Base-by-base conservation (phyloP, 1,140 invertebrate species). In the Laupala kohalensis region DNA sequence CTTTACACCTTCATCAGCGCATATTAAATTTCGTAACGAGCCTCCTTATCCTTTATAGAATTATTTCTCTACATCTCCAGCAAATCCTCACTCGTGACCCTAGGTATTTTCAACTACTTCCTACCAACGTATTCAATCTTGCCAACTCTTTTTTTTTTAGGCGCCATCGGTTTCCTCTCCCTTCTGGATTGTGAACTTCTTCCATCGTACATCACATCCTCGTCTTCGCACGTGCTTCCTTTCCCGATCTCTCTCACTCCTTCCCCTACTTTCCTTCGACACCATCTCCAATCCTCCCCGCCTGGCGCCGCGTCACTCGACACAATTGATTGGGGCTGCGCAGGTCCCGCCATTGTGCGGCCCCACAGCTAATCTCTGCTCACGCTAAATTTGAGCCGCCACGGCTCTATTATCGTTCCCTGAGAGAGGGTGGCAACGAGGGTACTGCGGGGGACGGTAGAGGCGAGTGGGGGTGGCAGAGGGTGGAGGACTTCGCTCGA, bases 371-470 rank as follows among this genome's bases (percentile, higher is more conserved):
- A 66, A 66, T 66, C 64, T 66, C 64, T 27, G 64, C 64, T 66
- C 64, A 66, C 64, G 64, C 23, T 66, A 24, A 66, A 66, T 66
- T 66, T 66, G 64, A 66, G 4, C 64, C 64, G 26, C 64, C 23
- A 66, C 64, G 64, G 64, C 64, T 66, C 64, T 4, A 3, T 66
- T 66, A 66, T 66, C 64, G 64, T 23, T 27, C 64, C 64, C 23
- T 27, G 64, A 27, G 64, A 27, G 23, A 27, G 23, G 64, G 64
- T 12, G 64, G 2, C 26, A 23, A 23, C 37, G 9, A 19, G 9
- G 37, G 37, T 9, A 3, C 1, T 23, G 64, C 1, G 64, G 64
- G 64, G 0, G 64, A 23, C 9, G 23, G 64, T 5, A 5, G 25
- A 5, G 25, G 25, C 5, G 6, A 15, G 30, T 6, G 30, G 30